Base-by-base conservation (phyloP, 2,113 vertebrate species). In the Isichthys henryi region DNA sequence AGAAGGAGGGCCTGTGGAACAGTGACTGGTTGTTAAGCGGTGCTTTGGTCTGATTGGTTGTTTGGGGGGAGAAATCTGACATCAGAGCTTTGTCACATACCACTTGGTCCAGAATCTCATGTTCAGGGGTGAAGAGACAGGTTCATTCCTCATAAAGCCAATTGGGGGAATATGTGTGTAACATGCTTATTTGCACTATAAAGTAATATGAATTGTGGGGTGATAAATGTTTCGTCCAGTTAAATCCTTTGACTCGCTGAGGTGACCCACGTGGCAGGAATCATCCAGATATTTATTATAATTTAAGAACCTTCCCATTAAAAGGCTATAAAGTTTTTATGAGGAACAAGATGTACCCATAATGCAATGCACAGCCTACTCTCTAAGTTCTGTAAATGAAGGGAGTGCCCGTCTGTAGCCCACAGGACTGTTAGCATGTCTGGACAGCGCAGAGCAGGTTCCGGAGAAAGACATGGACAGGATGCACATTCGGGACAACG, bases 401-500 rank as follows among this genome's bases (percentile, higher is more conserved):
- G 49, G 6, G 5, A 45, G n/a, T 88, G n/a, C 77, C 0, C 46
- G 9, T 88, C 58, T 58, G 50, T 17, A 99, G 98, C 98, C 98
- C 7, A 94, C 97, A 89, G 98, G 98, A 91, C 95, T 99, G 92
- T 94, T 99, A 92, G 97, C 97, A 0, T 99, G 97, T 95, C 95
- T 99, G 92, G 98, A 99, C 94, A 99, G 97, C 91, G 83, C 96
- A 5, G 98, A 99, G 86, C 87, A 96, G 11, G 98, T 99, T 90
- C 98, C 98, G 19, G 98, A 99, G 93, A 99, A 96, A 92, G 98
- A 99, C 84, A 92, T 97, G 80, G 98, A 99, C 91, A 95, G 98
- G 90, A 99, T 99, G 98, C 98, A 99, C 62, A 94, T 99, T 91
- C 97, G 98, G 58, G 98, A 99, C 94, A 99, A 99, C 92, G 93